Conservation (phyloP, 2,888 invertebrate genomes). For the Callosobruchus maculatus region DNA sequence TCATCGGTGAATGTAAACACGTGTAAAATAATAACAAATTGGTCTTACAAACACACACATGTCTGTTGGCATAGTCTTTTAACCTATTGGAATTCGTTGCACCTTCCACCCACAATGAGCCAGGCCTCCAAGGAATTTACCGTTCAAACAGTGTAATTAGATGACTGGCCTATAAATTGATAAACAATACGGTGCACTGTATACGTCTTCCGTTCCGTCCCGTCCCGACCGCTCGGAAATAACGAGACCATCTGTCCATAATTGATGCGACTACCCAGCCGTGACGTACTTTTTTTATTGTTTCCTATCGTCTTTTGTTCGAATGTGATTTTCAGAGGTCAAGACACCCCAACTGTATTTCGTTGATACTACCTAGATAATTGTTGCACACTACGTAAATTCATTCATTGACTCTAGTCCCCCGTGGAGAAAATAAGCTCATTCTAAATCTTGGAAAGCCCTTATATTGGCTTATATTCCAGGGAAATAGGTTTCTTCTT, state of each 20-base stretch:
- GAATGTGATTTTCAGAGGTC: not conserved
- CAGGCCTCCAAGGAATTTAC: not conserved
- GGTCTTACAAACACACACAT: no score
- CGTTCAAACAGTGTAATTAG: not conserved
- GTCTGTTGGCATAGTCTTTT: no score
- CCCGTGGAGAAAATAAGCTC: no score
- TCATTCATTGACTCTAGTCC: no score
- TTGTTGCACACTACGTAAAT: no score
- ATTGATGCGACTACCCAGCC: not conserved
- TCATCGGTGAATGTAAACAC: no score
- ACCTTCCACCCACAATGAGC: not conserved
- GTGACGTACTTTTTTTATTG: not conserved
- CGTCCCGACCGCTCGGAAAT: not conserved
- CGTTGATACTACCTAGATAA: no score
- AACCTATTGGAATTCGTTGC: no score
- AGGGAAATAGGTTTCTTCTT: no score
- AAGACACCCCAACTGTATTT: not conserved
- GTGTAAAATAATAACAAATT: no score
- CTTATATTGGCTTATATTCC: no score
- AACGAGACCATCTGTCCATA: not conserved
- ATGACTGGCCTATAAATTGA: not conserved
- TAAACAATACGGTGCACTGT: not conserved
- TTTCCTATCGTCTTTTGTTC: not conserved
- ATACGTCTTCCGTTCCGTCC: not conserved
- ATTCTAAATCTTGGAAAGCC: no score